Evolutionary conservation across 37 sponge, comb jelly and placozoan genomes (phyloP), one percentile per base, ranked within the genome.

Genomic region (Petrosia ficiformis): DNA sequence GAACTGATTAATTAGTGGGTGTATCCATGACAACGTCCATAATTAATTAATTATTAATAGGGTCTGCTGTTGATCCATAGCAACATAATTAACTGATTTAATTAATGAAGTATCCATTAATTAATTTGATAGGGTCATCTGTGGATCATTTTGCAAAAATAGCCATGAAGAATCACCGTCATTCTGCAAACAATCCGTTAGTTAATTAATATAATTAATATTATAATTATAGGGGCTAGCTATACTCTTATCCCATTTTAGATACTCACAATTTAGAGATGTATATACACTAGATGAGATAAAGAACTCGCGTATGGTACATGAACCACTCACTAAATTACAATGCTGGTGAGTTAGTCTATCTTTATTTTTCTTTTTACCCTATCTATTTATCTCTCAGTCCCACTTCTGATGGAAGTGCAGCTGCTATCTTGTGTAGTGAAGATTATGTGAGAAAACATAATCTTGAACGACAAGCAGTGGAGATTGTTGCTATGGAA

Each of bases 121-220:
- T n/a, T n/a, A n/a, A n/a, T n/a, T n/a, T n/a, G n/a, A n/a, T n/a
- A n/a, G n/a, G n/a, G n/a, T n/a, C n/a, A n/a, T n/a, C n/a, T n/a
- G n/a, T 64, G 2, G 96, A 96, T 4, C 94, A 93, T 60, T 90
- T 96, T 80, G 97, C 94, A 33, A 96, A 96, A 77, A 93, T 96
- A 36, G 97, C 97, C 0, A 60, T 75, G 79, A 96, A 96, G 83
- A 96, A 96, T 72, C 97, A 96, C 70, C 77, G 57, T 19, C 97
- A 96, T 72, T 96, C 96, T 22, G 81, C 72, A 42, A 93, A 93
- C 77, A 96, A 96, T 67, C 94, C 94, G 78, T 90, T 42, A 76
- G 82, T 35, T 4, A n/a, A 5, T 5, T 11, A n/a, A 22, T 19
- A 42, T 74, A 74, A 22, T 21, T 28, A 36, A 64, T 22, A 24